phyloP scores from a whole-genome alignment of 2,113 vertebrate species.

The Dunckerocampus dactyliophorus region DNA sequence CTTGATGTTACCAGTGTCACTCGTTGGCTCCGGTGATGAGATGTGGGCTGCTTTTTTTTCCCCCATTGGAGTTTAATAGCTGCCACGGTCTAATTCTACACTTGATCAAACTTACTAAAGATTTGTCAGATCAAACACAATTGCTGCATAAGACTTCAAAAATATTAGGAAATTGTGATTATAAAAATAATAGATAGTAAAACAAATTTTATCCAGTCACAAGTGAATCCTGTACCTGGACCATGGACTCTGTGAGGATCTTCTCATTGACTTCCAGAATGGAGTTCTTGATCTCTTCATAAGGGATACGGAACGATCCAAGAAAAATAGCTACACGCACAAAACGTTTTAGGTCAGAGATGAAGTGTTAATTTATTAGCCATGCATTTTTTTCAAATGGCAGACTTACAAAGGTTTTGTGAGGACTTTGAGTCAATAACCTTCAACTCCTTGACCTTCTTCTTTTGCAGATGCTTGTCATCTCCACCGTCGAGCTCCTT shows the following conservation, averaged over 20 bases:
- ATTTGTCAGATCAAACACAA: too few relatives aligned
- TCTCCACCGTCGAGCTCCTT: conserved; percentile 77
- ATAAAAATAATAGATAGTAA: too few relatives aligned
- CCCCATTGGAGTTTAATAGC: too few relatives aligned
- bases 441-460: conserved; percentile 86
- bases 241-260: conserved; percentile 77
- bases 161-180: too few relatives aligned
- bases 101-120: background rate
- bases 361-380: background rate
- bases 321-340: conserved; percentile 78
- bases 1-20: background rate
- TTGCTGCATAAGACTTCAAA: too few relatives aligned
- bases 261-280: conserved; percentile 81
- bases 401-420: conserved; percentile 81
- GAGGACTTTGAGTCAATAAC: conserved; percentile 77
- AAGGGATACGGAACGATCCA: conserved; percentile 81
- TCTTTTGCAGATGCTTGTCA: conserved; percentile 78
- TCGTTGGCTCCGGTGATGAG: too few relatives aligned
- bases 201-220: too few relatives aligned
- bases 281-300: conserved; percentile 80
- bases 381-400: background rate
- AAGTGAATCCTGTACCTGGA: conserved; percentile 65
- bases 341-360: conserved; percentile 1
- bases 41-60: too few relatives aligned
- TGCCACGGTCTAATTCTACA: too few relatives aligned